Percentiles rank a stretch among this genome's conserved stretches.
Conservation (phyloP, 2,113 vertebrate species). For the Scatophagus argus region DNA sequence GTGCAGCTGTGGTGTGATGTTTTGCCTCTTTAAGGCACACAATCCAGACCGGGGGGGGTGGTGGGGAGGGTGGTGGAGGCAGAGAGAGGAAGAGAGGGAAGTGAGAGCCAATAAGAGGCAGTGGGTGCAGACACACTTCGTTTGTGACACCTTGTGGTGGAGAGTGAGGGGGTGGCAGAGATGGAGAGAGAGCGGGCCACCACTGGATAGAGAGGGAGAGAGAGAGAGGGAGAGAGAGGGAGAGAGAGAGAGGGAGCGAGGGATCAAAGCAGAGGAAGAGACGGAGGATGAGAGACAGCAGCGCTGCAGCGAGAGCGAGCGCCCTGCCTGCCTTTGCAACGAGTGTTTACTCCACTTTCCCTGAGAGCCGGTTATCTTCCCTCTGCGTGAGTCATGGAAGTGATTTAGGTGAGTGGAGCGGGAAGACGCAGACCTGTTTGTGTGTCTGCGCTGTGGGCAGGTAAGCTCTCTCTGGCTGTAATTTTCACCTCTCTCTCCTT, state of each 20-base stretch:
- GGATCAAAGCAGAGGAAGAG: constrained; percentile 59
- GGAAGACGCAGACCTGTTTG: constrained; percentile 32
- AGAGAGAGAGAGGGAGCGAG: constrained; percentile 52
- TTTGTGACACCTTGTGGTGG: constrained; percentile 75
- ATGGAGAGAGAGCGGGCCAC: constrained; percentile 39
- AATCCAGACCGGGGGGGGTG: constrained; percentile 14
- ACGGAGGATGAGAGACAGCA: constrained; percentile 64
- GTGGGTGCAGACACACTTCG: constrained; percentile 61
- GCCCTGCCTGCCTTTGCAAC: constrained; percentile 46
- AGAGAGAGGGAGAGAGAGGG: constrained; percentile 19
- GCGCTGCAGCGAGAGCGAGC: constrained; percentile 55
- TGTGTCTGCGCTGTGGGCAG: constrained; percentile 45
- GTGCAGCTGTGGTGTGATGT: constrained; percentile 41
- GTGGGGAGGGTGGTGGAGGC: neutral
- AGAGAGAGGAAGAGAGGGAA: neutral
- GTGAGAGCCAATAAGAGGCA: constrained; percentile 62
- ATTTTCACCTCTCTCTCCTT: constrained; percentile 1
- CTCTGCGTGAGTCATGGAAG: constrained; percentile 70
- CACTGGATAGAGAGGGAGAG: constrained; percentile 17
- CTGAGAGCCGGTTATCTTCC: constrained; percentile 53
- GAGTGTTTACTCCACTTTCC: constrained; percentile 60
- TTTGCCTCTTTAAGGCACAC: constrained; percentile 65
- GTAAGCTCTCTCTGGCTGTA: constrained; percentile 44
- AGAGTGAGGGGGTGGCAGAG: constrained; percentile 59
- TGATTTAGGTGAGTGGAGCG: constrained; percentile 63